Evolutionary conservation across 2,888 invertebrate genomes (phyloP).

Genomic region (Lottia scabra): DNA sequence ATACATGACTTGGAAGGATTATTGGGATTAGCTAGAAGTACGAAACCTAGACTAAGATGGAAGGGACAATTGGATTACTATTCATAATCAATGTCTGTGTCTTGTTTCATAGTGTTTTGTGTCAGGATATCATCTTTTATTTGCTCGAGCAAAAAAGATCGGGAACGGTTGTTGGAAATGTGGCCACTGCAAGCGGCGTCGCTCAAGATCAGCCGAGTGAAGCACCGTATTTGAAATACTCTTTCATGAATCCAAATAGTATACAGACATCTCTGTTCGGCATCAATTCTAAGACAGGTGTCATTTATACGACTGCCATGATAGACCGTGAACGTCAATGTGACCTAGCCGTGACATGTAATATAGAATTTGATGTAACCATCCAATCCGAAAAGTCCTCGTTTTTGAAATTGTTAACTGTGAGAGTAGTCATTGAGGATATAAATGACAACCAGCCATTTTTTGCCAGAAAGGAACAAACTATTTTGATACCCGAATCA

Average conservation of each 20-base stretch:
- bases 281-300: constrained; percentile 40
- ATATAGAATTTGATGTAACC: constrained; percentile 46
- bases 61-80: too few relatives aligned
- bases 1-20: too few relatives aligned
- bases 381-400: constrained; percentile 42
- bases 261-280: constrained; percentile 37
- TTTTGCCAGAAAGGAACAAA: constrained; percentile 39
- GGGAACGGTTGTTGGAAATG: constrained; percentile 44
- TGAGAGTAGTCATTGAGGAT: constrained; percentile 45
- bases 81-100: too few relatives aligned
- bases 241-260: constrained; percentile 33
- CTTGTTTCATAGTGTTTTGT: too few relatives aligned
- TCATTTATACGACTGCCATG: constrained; percentile 40
- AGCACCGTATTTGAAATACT: constrained; percentile 26
- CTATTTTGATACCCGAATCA: constrained; percentile 22
- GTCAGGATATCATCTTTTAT: constrained; percentile 26
- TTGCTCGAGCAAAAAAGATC: constrained; percentile 39
- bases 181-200: constrained; percentile 32
- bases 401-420: constrained; percentile 44
- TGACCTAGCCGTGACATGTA: constrained; percentile 37
- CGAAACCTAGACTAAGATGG: too few relatives aligned
- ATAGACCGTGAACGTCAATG: constrained; percentile 55
- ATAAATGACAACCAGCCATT: constrained; percentile 52
- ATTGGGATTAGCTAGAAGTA: too few relatives aligned
- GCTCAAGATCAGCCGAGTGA: constrained; percentile 21